Evolutionary conservation across 2,888 invertebrate genomes (phyloP).

Genomic region (Oasisia sp.): DNA sequence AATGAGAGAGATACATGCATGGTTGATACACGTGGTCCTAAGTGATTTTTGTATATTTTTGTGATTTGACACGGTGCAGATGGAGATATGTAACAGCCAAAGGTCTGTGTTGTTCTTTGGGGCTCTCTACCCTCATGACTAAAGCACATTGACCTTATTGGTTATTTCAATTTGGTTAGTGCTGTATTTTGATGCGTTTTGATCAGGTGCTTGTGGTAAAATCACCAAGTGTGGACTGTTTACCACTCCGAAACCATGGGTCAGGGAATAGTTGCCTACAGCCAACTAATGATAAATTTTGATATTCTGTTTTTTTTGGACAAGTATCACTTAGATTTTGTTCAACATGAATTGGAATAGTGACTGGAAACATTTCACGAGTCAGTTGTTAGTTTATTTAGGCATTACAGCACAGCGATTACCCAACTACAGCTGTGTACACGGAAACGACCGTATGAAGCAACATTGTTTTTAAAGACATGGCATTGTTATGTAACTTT

Average conservation of each 20-base stretch:
- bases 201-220: not conserved
- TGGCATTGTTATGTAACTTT: not conserved
- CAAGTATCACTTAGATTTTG: not conserved
- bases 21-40: not conserved
- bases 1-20: not conserved
- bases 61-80: not conserved
- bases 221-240: not conserved
- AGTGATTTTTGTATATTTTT: not conserved
- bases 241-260: not conserved
- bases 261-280: no score
- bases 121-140: not conserved
- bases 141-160: not conserved
- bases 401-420: not conserved
- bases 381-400: not conserved
- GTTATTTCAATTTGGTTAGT: not conserved
- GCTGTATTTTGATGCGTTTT: not conserved
- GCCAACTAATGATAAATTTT: not conserved
- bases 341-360: not conserved
- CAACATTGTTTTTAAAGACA: no score
- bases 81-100: not conserved
- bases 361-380: not conserved
- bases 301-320: not conserved
- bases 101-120: slow-evolving; percentile 13
- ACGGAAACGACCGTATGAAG: not conserved
- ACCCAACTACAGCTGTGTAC: not conserved